Conservation (phyloP, 2,113 vertebrate species). For the Pseudorectes ferrugineus region DNA sequence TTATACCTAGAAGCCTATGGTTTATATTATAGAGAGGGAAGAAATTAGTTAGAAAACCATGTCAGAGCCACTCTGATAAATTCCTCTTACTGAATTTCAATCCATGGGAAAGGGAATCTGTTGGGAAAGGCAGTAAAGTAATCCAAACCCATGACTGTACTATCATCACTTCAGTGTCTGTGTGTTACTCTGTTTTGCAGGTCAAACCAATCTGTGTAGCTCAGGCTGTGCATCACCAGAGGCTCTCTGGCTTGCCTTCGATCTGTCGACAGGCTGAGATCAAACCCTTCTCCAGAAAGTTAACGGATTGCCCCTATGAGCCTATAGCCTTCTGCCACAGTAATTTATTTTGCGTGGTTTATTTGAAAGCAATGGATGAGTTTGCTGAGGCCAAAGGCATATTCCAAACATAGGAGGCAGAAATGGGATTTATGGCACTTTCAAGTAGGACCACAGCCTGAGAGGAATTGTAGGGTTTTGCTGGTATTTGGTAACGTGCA, state of each 20-base stretch:
- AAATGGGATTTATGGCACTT: background rate
- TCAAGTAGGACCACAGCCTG: background rate
- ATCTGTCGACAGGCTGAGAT: background rate
- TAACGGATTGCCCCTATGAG: rapidly evolving
- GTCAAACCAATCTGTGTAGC: background rate
- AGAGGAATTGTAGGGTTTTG: background rate
- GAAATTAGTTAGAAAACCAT: background rate
- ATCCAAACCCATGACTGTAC: background rate
- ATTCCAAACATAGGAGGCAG: background rate
- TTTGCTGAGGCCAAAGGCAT: background rate
- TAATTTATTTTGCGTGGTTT: background rate
- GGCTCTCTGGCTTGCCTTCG: background rate
- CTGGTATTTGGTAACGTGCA: background rate
- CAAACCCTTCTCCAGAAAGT: background rate
- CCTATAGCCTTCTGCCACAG: background rate
- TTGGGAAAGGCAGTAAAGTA: background rate
- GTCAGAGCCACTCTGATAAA: background rate
- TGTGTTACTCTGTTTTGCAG: background rate
- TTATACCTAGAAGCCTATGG: background rate
- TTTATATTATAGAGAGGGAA: background rate
- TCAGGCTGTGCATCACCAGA: background rate
- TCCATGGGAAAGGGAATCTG: background rate
- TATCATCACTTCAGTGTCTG: background rate
- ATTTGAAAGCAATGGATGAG: background rate
- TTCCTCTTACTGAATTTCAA: background rate